A percentile compares a stretch with the other conserved stretches of the same genome.
phyloP scores from a whole-genome alignment of 2,888 invertebrate species.

The Drosophila fungiperda region DNA sequence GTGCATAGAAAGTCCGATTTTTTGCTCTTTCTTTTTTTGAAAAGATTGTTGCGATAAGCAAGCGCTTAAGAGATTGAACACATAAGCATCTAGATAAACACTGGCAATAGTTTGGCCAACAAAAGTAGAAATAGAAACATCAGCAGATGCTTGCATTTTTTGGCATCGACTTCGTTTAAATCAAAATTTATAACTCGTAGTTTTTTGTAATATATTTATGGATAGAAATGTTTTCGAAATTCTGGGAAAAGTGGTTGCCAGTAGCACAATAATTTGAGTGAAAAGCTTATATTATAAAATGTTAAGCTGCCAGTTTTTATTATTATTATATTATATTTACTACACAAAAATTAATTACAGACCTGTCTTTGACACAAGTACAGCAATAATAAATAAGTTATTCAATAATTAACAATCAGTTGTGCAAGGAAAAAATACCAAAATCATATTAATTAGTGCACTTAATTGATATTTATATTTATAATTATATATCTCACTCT shows the following conservation, averaged over 20 bases:
- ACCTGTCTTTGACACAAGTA: neutral
- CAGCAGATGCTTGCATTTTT: neutral
- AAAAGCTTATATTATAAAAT: neutral
- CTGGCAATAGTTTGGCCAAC: neutral
- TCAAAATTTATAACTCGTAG: neutral
- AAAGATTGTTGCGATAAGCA: slow-evolving; percentile 6
- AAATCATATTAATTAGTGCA: neutral
- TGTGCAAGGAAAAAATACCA: neutral
- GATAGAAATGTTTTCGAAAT: neutral
- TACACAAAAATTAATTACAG: neutral
- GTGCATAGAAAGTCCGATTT: slow-evolving; percentile 14
- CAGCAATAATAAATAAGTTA: neutral
- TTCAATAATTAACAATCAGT: neutral
- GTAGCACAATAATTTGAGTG: neutral
- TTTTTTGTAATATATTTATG: neutral
- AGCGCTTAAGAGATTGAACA: slow-evolving; percentile 23
- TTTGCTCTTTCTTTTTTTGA: neutral
- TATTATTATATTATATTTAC: neutral
- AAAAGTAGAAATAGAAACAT: neutral
- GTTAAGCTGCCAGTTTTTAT: neutral
- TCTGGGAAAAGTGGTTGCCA: neutral
- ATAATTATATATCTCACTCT: neutral
- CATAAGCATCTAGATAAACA: slow-evolving; percentile 2
- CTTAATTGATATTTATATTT: neutral
- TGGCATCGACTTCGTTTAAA: neutral